Evolutionary conservation across 2,797 vertebrate genomes (phyloP), one percentile per base, ranked within the genome.

Genomic region (Esox lucius): DNA sequence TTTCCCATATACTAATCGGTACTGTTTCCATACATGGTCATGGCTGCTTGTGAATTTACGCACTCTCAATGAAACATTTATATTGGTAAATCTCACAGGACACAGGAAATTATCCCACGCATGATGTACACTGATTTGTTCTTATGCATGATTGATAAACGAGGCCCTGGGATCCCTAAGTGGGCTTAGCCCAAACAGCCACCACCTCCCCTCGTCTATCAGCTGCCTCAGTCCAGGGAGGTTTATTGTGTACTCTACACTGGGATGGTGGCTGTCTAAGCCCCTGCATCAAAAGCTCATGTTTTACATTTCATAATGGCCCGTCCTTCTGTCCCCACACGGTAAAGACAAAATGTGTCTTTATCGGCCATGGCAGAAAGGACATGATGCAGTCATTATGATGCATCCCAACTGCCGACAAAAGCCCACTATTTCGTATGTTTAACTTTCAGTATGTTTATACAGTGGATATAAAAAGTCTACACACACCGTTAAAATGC

Each of bases 331-430:
- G 51, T 53, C 51, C 22, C 19, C 26, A 15, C 62, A 17, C 13
- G 42, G 31, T 48, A 59, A 61, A 71, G 62, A 31, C 33, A 24
- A 51, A 33, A 39, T 62, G 26, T 11, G n/a, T 26, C 77, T 70
- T 78, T n/a, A 62, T 62, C 33, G 31, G 31, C 28, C 66, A 73
- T 68, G 56, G 62, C 48, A 71, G 69, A 62, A 19, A 26, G 42
- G 68, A 42, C n/a, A 35, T 16, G 16, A 19, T 48, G n/a, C 66
- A 9, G 7, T 42, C 12, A 68, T n/a, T 46, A 67, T 48, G 49
- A 56, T 35, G 16, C 51, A 53, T 51, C 28, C 12, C n/a, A 16
- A 71, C 69, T 15, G 49, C 31, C 8, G 19, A 12, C 49, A 22
- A 31, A 35, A n/a, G 59, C 15, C 49, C 26, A 9, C 46, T 59